Evolutionary conservation across 2,797 vertebrate species (phyloP), one percentile per base, ranked within the genome.

Genomic region (Kryptolebias ocellatus): DNA sequence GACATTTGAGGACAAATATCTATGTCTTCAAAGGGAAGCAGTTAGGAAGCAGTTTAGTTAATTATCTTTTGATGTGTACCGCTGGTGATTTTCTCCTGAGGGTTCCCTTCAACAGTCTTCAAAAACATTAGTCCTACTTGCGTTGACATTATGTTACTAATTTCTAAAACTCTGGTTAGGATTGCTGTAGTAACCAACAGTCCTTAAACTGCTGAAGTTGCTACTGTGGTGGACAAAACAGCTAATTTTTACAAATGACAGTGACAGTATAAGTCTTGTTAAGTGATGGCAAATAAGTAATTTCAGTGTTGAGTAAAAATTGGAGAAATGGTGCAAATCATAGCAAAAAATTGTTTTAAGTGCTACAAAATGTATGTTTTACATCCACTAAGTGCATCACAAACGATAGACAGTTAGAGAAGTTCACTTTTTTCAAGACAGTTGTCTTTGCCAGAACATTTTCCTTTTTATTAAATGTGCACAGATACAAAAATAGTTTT

Each of bases 221-320:
- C 65, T 71, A 85, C 89, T 90, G 71, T 70, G 68, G 91, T 93
- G 90, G 89, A 84, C 64, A 71, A 47, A 81, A 68, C 53, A 64
- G 47, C 63, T 24, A 24, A 24, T 24, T 24, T 24, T 24, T 24
- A 24, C 60, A 60, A 92, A 93, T 90, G 83, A 79, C 86, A 87
- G 63, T 24, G 20, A 24, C 20, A 24, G 82, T 78, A 76, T 79
- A 84, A 86, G 89, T 91, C 87, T 83, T 81, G 79, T 89, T 91
- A 87, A 89, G 78, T 84, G 84, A 90, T 87, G 91, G 87, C 80
- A 82, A 81, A 83, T 88, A 90, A 83, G 11, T 4, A 24, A 24
- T 24, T 24, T 24, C 20, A 24, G 20, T 24, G 20, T 24, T 24
- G 20, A 24, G 20, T 24, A 24, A 24, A 24, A 24, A 24, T 24